Evolutionary conservation across 2,888 invertebrate species (phyloP), one percentile per base, ranked within the genome.

Genomic region (Pyrgus malvae): DNA sequence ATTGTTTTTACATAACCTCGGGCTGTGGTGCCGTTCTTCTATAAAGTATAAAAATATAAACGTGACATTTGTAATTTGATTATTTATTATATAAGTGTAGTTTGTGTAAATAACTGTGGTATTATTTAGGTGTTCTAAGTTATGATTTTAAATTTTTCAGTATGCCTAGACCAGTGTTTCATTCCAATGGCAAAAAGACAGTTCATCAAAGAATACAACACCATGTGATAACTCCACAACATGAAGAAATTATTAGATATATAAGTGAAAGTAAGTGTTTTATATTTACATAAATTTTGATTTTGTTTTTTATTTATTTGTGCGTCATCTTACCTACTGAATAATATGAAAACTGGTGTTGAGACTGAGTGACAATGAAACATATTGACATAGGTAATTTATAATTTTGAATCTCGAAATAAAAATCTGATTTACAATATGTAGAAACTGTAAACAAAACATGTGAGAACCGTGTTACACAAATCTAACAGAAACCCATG

Each of bases 221-320:
- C 78, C 81, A 92, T 91, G 89, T 79, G 75, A 91, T 82, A 82
- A 92, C 80, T 80, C 96, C 96, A 53, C 95, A 96, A 71, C 96
- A 97, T 76, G 96, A 96, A 76, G 96, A 96, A 90, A 93, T 97
- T 64, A 95, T 97, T 72, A 94, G 94, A 90, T 97, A 93, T 84
- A 94, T 97, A 70, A 94, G 95, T 81, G 96, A 96, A 82, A 96
- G 96, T 97, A 91, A 93, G 94, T 92, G 19, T 27, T 4, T 23
- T 2, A 8, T 9, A 27, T 27, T 4, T 27, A 21, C 3, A 3
- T 21, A 21, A 21, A 21, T 21, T 21, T 4, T 4, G 6, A 21
- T 21, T 4, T 3, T 21, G 3, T 21, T 21, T 21, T 21, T 21
- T 21, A 21, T 4, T n/a, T n/a, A n/a, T n/a, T n/a, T n/a, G n/a